Evolutionary conservation across 2,888 invertebrate species (phyloP), one percentile per base, ranked within the genome.

Genomic region (Norana najaformis): DNA sequence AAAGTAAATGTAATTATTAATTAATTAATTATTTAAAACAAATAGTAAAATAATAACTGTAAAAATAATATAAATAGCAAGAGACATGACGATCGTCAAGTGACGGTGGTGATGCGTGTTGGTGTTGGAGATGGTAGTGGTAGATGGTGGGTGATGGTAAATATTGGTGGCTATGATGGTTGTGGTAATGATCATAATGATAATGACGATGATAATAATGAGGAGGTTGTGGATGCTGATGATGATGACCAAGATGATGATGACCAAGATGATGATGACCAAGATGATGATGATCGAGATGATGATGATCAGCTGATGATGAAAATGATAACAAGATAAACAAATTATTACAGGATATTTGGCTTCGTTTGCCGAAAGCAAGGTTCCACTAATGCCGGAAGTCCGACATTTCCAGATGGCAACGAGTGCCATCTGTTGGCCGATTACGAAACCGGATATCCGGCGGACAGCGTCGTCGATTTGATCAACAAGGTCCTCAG

Each of bases 361-460:
- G 85, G 85, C 35, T 85, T 85, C 85, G 85, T 85, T 4, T 85
- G 35, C 20, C 35, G 85, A 36, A 85, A 36, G 85, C 85, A 35
- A 20, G 69, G 69, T n/a, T 69, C 69, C 8, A n/a, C 69, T 69
- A 8, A 30, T n/a, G 8, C n/a, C n/a, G 69, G 69, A 69, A 69
- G 69, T 69, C 69, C 30, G 69, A n/a, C 69, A 11, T 36, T 16
- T 23, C 20, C 37, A 36, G 85, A 85, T 11, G 85, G 85, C 30
- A 85, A 85, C 85, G 85, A 85, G 85, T 85, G 85, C 14, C 85
- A 85, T 36, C 23, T 85, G 36, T 85, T 85, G 8, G 85, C 85
- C 85, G 85, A 85, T 85, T 85, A 85, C 37, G 85, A 85, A 16
- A 85, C 85, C 85, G 85, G 85, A 36, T 85, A 36, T 37, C 35